Conservation (phyloP, 1,140 invertebrate genomes). For the Tachypleus tridentatus region DNA sequence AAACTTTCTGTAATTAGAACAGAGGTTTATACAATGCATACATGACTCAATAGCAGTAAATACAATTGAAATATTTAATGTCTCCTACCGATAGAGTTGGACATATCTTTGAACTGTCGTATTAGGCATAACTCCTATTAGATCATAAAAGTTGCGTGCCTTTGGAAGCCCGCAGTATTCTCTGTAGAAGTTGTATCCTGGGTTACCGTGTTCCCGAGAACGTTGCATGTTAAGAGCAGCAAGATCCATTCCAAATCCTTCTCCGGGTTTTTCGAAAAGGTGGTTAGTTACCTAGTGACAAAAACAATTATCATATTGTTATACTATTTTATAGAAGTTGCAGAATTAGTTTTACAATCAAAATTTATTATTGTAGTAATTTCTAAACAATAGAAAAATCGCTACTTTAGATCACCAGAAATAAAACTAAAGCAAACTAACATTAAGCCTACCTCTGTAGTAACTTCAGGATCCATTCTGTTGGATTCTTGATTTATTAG, state of each 20-base stretch:
- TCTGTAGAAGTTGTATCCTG: conserved; percentile 33
- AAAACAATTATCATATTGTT: too few species aligned
- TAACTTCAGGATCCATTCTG: conserved; percentile 88
- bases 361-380: too few species aligned
- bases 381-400: too few species aligned
- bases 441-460: conserved; percentile 50
- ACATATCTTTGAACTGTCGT: conserved; percentile 22
- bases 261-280: conserved; percentile 30
- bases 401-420: too few species aligned
- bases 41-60: too few species aligned
- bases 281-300: conserved; percentile 28
- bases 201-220: conserved; percentile 38
- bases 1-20: too few species aligned
- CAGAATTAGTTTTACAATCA: too few species aligned
- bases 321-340: too few species aligned
- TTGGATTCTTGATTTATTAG: conserved; percentile 85
- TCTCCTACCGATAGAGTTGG: conserved; percentile 21
- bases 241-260: conserved; percentile 31
- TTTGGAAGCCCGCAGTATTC: conserved; percentile 63
- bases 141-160: conserved; percentile 22
- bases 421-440: not conserved
- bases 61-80: too few species aligned
- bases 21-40: too few species aligned
- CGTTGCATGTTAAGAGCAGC: conserved; percentile 33
- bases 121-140: conserved; percentile 25